Evolutionary conservation across 2,797 vertebrate genomes (phyloP).

Genomic region (Lutjanus argentimaculatus): DNA sequence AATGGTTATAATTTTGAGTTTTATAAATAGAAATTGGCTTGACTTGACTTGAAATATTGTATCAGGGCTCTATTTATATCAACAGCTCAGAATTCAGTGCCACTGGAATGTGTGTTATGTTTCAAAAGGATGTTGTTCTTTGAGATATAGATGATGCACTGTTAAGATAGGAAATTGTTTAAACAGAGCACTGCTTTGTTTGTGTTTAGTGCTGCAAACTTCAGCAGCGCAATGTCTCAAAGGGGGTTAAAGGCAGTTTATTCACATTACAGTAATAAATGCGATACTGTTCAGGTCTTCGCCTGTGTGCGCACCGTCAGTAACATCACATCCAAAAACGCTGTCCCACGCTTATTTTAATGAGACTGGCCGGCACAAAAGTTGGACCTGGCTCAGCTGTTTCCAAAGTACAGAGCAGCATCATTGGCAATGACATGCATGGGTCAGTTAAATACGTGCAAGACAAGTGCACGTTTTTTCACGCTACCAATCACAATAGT

Average conservation of each 20-base stretch:
- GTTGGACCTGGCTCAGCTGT: neutral
- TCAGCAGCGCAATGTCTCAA: constrained; percentile 7
- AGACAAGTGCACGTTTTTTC: neutral
- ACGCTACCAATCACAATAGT: neutral
- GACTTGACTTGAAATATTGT: neutral
- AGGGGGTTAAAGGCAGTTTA: neutral
- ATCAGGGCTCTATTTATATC: constrained; percentile 19
- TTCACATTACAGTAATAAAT: neutral
- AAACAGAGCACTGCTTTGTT: neutral
- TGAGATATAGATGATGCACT: neutral
- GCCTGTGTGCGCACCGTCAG: neutral
- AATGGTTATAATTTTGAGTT: too few relatives aligned
- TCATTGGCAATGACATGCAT: neutral
- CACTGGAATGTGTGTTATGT: neutral
- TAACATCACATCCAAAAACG: neutral
- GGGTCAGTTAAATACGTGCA: neutral
- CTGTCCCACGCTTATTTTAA: neutral
- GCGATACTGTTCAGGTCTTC: neutral
- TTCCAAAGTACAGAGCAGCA: neutral
- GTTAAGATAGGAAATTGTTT: neutral
- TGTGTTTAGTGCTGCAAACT: neutral
- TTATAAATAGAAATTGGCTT: too few relatives aligned
- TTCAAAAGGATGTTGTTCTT: constrained; percentile 22
- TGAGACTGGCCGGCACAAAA: neutral
- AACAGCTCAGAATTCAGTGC: neutral